These are phyloP conservation scores for Ophion ellenae DNA, from an alignment of 2,888 invertebrate species.

Conservation along the genomic window DNA sequence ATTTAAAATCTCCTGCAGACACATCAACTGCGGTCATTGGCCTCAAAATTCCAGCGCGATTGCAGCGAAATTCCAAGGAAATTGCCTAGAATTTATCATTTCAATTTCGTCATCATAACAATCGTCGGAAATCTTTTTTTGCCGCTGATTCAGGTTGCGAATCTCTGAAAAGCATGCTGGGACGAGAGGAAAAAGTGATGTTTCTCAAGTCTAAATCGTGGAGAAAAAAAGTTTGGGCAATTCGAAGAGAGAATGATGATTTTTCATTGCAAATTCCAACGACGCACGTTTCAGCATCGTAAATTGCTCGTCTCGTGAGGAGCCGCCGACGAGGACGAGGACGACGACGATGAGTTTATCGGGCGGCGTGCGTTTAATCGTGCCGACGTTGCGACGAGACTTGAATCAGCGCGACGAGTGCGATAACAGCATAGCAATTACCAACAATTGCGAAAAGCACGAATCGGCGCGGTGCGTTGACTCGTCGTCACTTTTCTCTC, in stretches of 20 bases:
- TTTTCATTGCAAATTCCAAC: neutral
- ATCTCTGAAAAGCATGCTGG: neutral
- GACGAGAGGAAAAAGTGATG: neutral
- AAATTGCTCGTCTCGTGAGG: neutral
- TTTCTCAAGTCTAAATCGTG: too few relatives aligned
- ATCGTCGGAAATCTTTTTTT: neutral
- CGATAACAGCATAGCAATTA: constrained; percentile 76
- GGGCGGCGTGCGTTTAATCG: constrained; percentile 68
- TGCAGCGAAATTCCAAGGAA: neutral
- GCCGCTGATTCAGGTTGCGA: neutral
- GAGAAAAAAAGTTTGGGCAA: too few relatives aligned
- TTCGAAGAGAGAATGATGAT: neutral
- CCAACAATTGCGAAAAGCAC: constrained; percentile 59
- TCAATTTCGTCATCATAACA: neutral
- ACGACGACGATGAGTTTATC: constrained; percentile 64
- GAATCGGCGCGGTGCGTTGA: constrained; percentile 55
- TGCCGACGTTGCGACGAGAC: constrained; percentile 62
- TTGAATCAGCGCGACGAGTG: constrained; percentile 72
- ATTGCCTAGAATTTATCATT: neutral
- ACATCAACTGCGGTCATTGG: neutral
- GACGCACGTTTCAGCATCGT: neutral
- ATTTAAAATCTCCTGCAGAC: neutral
- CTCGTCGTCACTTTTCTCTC: constrained; percentile 5
- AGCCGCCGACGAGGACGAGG: neutral
- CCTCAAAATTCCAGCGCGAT: neutral